These are phyloP conservation scores for Euborellia annulipes DNA, from an alignment of 1,140 invertebrate genomes.

Conservation along the genomic window DNA sequence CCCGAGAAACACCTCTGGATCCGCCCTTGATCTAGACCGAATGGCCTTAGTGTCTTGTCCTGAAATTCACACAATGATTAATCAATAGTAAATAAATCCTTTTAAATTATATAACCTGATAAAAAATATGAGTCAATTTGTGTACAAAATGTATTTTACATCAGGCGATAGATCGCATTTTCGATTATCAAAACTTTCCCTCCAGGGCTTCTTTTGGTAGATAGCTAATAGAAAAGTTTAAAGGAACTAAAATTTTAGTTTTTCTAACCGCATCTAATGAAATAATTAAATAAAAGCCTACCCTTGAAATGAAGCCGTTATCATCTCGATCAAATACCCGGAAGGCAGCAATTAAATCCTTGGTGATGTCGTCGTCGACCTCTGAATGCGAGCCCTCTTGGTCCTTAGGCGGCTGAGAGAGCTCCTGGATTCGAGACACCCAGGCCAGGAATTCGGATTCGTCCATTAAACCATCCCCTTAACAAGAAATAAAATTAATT, in stretches of 20 bases:
- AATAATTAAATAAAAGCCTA: slow-evolving; percentile 11
- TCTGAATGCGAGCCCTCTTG: slow-evolving; percentile 27
- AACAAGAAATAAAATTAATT: no score
- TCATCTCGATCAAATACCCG: slow-evolving; percentile 60
- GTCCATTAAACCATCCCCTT: slow-evolving; percentile 47
- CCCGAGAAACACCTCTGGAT: no score
- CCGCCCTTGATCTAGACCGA: no score
- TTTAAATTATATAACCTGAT: no score
- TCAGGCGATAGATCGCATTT: no score
- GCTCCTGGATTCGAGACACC: slow-evolving; percentile 47
- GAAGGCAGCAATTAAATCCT: slow-evolving; percentile 58
- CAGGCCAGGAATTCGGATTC: slow-evolving; percentile 55
- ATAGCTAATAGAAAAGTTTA: neutral
- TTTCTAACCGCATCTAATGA: neutral
- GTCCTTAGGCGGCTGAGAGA: slow-evolving; percentile 34
- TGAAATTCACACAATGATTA: no score
- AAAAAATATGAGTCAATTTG: no score
- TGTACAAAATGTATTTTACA: no score
- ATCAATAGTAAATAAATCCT: no score
- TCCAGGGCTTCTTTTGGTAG: no score
- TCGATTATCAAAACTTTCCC: no score
- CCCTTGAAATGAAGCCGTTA: slow-evolving; percentile 53
- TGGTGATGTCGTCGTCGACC: slow-evolving; percentile 40
- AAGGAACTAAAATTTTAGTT: neutral
- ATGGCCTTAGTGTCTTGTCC: no score